Conservation (phyloP, 1,140 invertebrate species). For the Mycetomoellerius zeteki region DNA sequence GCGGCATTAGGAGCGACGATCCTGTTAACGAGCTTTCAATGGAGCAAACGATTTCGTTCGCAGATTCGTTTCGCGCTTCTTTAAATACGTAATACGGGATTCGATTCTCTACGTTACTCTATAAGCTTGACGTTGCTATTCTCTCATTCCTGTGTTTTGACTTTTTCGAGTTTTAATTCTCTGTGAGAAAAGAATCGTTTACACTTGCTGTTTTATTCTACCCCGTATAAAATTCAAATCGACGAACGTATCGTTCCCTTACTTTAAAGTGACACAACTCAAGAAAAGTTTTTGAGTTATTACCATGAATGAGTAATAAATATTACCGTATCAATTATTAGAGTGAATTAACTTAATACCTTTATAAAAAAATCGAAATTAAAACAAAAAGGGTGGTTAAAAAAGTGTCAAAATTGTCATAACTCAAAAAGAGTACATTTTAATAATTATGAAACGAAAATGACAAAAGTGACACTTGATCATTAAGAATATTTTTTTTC, state of each 20-base stretch:
- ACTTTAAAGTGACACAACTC: too few relatives aligned
- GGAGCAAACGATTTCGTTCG: constrained; percentile 64
- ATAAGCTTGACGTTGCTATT: constrained; percentile 9
- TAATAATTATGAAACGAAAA: too few relatives aligned
- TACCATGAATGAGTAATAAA: too few relatives aligned
- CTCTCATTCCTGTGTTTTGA: neutral
- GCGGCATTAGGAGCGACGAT: constrained; percentile 79
- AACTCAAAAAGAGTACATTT: too few relatives aligned
- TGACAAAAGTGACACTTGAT: too few relatives aligned
- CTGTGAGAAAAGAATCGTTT: neutral
- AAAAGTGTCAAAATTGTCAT: too few relatives aligned
- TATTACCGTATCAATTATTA: too few relatives aligned
- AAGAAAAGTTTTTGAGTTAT: too few relatives aligned
- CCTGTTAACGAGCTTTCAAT: constrained; percentile 80
- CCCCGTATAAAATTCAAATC: neutral
- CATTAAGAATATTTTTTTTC: too few relatives aligned
- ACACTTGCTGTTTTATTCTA: neutral
- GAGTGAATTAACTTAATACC: too few relatives aligned
- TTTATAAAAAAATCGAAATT: too few relatives aligned
- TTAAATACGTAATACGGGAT: constrained; percentile 53
- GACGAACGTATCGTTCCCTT: neutral
- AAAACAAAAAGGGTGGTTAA: too few relatives aligned
- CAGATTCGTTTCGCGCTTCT: constrained; percentile 36
- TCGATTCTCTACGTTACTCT: constrained; percentile 20
- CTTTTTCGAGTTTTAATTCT: neutral